Evolutionary conservation across 2,797 vertebrate species (phyloP).

Genomic region (Garrulus glandarius): DNA sequence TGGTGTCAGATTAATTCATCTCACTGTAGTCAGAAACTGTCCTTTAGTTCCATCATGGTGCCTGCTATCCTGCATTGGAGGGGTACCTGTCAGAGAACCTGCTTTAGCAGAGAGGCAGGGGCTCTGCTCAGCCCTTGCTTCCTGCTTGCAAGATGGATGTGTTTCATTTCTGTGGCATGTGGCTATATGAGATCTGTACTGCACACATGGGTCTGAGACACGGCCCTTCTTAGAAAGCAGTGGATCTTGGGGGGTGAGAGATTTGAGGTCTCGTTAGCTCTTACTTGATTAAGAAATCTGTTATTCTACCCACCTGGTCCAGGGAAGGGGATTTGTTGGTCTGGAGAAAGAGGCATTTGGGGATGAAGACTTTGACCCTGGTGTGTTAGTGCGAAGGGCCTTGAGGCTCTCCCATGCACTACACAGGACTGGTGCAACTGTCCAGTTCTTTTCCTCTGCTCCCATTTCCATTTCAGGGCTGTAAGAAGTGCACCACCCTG

Average conservation of each 20-base stretch:
- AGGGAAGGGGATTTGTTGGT: background rate
- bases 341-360: background rate
- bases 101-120: background rate
- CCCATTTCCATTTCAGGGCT: background rate
- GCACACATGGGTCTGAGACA: fast-evolving
- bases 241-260: background rate
- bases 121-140: background rate
- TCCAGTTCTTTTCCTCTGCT: background rate
- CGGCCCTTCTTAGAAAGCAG: background rate
- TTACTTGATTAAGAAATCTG: background rate
- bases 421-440: background rate
- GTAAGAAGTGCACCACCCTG: background rate
- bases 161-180: background rate
- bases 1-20: slow-evolving; percentile 69
- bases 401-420: fast-evolving
- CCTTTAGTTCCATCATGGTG: slow-evolving; percentile 22
- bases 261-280: background rate
- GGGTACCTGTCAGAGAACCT: background rate
- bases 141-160: background rate
- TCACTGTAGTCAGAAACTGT: slow-evolving; percentile 27
- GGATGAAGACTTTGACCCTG: background rate
- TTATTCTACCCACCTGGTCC: background rate
- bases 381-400: background rate
- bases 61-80: background rate
- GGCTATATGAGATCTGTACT: background rate